Evolutionary conservation across 2,797 vertebrate genomes (phyloP).

Genomic region (Acipenser oxyrinchus): DNA sequence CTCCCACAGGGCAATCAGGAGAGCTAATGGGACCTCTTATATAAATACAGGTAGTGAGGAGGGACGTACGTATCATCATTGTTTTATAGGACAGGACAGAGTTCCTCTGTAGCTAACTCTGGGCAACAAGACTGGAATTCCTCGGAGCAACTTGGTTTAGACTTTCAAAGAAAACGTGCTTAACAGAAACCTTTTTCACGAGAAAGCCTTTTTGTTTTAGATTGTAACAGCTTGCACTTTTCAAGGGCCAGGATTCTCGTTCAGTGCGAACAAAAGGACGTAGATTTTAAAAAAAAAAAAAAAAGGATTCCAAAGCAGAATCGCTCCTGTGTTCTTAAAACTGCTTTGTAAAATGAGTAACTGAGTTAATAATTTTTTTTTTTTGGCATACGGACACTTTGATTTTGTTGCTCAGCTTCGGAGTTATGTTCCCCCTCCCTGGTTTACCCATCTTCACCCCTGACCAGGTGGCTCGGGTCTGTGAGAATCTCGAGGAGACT

Average conservation of each 20-base stretch:
- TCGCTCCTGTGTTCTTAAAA: neutral
- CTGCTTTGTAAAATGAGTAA: no score
- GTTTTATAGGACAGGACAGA: neutral
- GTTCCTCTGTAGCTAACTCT: constrained; percentile 27
- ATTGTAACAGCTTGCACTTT: no score
- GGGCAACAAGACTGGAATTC: constrained; percentile 13
- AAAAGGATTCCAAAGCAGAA: neutral
- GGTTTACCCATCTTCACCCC: constrained; percentile 63
- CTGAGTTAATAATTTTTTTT: neutral
- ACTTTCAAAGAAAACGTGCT: neutral
- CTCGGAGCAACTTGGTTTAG: neutral
- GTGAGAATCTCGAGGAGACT: constrained; percentile 70
- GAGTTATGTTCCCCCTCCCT: constrained; percentile 52
- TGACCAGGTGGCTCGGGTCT: constrained; percentile 68
- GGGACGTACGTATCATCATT: constrained; percentile 39
- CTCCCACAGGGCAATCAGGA: constrained; percentile 46
- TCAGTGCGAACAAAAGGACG: neutral
- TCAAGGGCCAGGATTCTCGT: neutral
- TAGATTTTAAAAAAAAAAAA: neutral
- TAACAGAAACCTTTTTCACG: neutral
- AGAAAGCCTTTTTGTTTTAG: neutral
- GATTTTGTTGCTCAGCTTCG: neutral
- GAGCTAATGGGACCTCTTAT: constrained; percentile 64
- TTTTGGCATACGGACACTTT: neutral
- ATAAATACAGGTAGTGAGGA: constrained; percentile 60